Base-by-base conservation (phyloP, 2,888 invertebrate genomes). In the Drosophila limbata region DNA sequence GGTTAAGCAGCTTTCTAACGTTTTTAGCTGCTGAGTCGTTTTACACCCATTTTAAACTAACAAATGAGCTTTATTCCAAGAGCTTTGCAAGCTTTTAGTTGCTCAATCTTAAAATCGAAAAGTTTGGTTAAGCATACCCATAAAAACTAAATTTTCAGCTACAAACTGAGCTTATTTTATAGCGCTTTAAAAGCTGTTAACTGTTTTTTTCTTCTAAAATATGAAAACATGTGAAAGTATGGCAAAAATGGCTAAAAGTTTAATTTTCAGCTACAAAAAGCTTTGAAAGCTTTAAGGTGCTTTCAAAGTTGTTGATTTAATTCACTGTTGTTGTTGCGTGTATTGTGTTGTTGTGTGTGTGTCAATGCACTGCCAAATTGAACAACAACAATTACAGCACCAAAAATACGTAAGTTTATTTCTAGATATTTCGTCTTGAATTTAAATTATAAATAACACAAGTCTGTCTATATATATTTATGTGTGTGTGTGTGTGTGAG, bases 361-460 rank as follows among this genome's bases (percentile, higher is more conserved):
- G 88, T 82, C 79, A 82, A 81, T 84, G 82, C 85, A 84, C 86
- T 79, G 79, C 19, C 44, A 74, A 69, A 67, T 35, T 40, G 19
- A 42, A 33, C 13, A 21, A 35, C 48, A 61, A 50, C 42, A 69
- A 47, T 11, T 51, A 31, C 28, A 64, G 47, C 40, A 75, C 47
- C n/a, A 37, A 37, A 50, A 19, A 48, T 33, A 21, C 48, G 21
- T 15, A 63, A 56, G 67, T 79, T 69, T 81, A 71, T 87, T 87
- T 87, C 76, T 84, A 87, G 81, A 72, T 72, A 81, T 84, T 84
- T 73, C 57, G 79, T 69, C 79, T 88, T 75, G 69, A 69, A 88
- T 82, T 61, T 56, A 81, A 81, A 61, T 85, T 77, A 77, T 66
- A 86, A 84, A 76, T 73, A 79, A 67, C 52, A 55, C 35, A 61